Base-by-base conservation (phyloP, 1,140 invertebrate species). In the Neodiprion fabricii region DNA sequence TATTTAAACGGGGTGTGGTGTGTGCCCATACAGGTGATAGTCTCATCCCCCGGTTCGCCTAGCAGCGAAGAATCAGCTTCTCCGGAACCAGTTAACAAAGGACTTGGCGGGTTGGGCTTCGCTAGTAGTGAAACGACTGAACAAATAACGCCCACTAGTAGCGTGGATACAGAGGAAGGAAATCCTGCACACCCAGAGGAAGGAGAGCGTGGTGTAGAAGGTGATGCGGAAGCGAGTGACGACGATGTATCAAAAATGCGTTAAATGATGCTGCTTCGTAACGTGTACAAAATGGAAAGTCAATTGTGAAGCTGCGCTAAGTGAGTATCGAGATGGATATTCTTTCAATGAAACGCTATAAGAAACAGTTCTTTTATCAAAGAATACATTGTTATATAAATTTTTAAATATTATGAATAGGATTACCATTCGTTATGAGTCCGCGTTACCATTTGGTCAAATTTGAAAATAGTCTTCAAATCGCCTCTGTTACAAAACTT, bases 41-140 rank as follows among this genome's bases (percentile, higher is more conserved):
- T 93, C 82, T 93, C 91, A 83, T 93, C 92, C 81, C 92, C 92
- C 89, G 92, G 92, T 89, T 93, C 92, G 83, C 92, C 92, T 92
- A 91, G 90, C 85, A 93, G 92, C 87, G 86, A 89, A 74, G 87
- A 93, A 85, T 91, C 92, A 78, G 91, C 89, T 82, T 92, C 91
- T 76, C 92, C 92, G 75, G 92, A 94, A 77, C 92, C 92, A 71
- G 91, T 92, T 84, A 93, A 93, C 82, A 92, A 92, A 83, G 86
- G 85, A 74, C 86, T 86, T 79, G 75, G 77, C 78, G 70, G 83
- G 80, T 69, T 80, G 83, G 78, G 83, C 80, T 77, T 82, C 79
- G 77, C 74, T 79, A 79, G 78, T 75, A 85, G 84, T 28, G 84
- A 80, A 10, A 81, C 83, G 7, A 84, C 85, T 72, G 91, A 91